Evolutionary conservation across 2,113 vertebrate genomes (phyloP).

Genomic region (Diglossa brunneiventris): DNA sequence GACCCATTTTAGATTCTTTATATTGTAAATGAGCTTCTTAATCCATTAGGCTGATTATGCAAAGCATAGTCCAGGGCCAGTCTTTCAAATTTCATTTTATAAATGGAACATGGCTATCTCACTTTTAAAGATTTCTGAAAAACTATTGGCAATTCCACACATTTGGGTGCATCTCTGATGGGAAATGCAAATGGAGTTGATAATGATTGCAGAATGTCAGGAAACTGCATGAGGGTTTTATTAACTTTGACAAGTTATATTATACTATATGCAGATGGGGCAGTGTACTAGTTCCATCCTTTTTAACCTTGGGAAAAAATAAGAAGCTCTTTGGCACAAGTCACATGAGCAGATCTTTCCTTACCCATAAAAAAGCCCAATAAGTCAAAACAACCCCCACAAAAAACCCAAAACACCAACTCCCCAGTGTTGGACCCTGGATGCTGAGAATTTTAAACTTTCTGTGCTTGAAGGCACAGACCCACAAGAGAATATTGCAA

Average conservation of each 20-base stretch:
- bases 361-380: background rate
- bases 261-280: background rate
- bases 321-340: background rate
- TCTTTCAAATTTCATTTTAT: conserved; percentile 36
- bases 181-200: conserved; percentile 51
- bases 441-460: no score
- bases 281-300: background rate
- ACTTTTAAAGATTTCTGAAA: conserved; percentile 49
- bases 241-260: background rate
- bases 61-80: conserved; percentile 20
- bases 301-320: background rate
- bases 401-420: accelerated
- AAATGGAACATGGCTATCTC: conserved; percentile 6
- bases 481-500: no score
- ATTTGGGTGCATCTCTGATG: conserved; percentile 21
- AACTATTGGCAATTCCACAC: background rate
- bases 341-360: background rate
- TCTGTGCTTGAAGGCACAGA: no score
- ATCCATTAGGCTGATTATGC: conserved; percentile 53
- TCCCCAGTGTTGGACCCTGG: accelerated
- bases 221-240: conserved; percentile 4
- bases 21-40: conserved; percentile 48
- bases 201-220: conserved; percentile 13
- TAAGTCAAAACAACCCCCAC: accelerated
- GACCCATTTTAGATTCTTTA: background rate